Evolutionary conservation across 2,113 vertebrate species (phyloP), one percentile per base, ranked within the genome.

Genomic region (Malaclemys terrapin): DNA sequence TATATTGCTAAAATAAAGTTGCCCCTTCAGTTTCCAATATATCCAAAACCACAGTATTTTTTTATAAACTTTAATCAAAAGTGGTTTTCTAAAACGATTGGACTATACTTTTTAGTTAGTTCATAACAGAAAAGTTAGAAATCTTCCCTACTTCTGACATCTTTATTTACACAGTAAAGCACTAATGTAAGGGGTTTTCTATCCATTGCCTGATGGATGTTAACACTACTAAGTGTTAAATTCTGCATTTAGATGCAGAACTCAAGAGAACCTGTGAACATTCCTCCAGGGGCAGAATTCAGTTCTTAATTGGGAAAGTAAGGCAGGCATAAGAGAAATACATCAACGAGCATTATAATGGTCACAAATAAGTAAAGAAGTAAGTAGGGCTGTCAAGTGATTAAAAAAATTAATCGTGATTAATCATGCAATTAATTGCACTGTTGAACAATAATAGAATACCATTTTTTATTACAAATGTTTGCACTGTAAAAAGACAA

Each of bases 51-150:
- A 20, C 11, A 53, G 27, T 78, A 10, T 57, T 62, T 4, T 57
- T 94, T 90, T 84, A 83, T 65, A 38, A 65, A 14, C 52, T 89
- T 82, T 88, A 85, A 82, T 29, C n/a, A 83, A 89, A 90, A 80
- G n/a, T 14, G n/a, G n/a, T 5, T 87, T 75, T 92, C 49, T 89
- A 52, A 87, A 96, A 87, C 8, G 31, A 85, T 79, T 81, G 47
- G 80, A 53, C 54, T 95, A 5, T 90, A 82, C 29, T 54, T 81
- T 93, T 81, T 57, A 47, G 27, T 79, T 83, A 75, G 45, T 50
- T 80, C 27, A 35, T 65, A 93, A 31, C 24, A 45, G 84, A 69
- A 90, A 50, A 52, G 22, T 38, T 80, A 35, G 25, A 35, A 90
- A 79, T 3, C 81, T 47, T 12, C 2, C 85, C 49, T 69, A 0